These are phyloP conservation scores for Pterois miles DNA, from an alignment of 2,797 vertebrate species.

Conservation along the genomic window DNA sequence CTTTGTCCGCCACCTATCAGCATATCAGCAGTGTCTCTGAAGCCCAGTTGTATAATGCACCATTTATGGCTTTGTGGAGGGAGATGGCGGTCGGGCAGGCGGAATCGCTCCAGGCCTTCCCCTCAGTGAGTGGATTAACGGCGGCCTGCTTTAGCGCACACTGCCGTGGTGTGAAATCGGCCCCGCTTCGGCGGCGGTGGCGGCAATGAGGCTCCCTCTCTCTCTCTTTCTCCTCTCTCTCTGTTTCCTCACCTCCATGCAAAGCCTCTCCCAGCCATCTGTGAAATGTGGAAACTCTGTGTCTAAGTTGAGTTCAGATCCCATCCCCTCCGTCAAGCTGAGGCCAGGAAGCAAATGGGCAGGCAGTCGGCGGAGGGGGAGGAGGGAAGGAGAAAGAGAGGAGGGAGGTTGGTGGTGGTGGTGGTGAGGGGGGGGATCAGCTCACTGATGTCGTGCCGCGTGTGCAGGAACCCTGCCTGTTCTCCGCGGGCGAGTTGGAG, in stretches of 20 bases:
- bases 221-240: constrained; percentile 52
- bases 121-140: constrained; percentile 86
- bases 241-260: constrained; percentile 81
- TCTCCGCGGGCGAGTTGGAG: constrained; percentile 83
- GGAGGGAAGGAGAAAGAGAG: constrained; percentile 36
- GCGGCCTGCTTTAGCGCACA: constrained; percentile 82
- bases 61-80: constrained; percentile 82
- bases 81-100: constrained; percentile 78
- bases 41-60: constrained; percentile 83
- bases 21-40: constrained; percentile 85
- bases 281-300: constrained; percentile 88
- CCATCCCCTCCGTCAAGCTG: constrained; percentile 79
- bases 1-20: constrained; percentile 82
- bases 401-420: constrained; percentile 18
- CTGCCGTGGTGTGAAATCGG: constrained; percentile 85
- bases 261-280: constrained; percentile 87
- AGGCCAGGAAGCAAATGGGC: constrained; percentile 81
- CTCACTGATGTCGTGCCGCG: constrained; percentile 82
- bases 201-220: constrained; percentile 52
- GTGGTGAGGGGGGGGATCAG: constrained; percentile 62
- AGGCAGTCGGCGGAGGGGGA: constrained; percentile 68
- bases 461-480: constrained; percentile 84
- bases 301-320: constrained; percentile 87
- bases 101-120: constrained; percentile 84
- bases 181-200: constrained; percentile 67